These are phyloP conservation scores for Urechis unicinctus DNA, from an alignment of 2,888 invertebrate species.

Conservation along the genomic window DNA sequence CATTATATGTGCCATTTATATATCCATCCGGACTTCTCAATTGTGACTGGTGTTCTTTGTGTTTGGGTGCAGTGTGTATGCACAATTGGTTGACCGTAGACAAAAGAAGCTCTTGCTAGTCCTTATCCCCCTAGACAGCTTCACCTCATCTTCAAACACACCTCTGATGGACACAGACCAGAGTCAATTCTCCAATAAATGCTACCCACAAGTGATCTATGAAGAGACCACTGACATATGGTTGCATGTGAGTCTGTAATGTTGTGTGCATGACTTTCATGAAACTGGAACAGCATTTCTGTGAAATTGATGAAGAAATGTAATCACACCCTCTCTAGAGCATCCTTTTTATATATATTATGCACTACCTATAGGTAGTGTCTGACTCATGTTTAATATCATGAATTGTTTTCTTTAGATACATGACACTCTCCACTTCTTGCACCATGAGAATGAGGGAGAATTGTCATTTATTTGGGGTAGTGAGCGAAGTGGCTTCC, in stretches of 20 bases:
- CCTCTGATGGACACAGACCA: conserved; percentile 1
- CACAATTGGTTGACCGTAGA: conserved; percentile 78
- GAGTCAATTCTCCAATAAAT: conserved; percentile 16
- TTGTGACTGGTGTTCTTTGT: too few relatives aligned
- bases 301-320: too few relatives aligned
- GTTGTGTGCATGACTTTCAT: too few relatives aligned
- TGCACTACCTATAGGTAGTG: too few relatives aligned
- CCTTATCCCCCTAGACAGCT: conserved; percentile 73
- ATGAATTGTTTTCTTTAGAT: conserved; percentile 45
- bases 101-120: conserved; percentile 80
- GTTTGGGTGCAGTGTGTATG: conserved; percentile 84
- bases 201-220: conserved; percentile 41
- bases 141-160: conserved; percentile 43
- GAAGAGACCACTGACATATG: conserved; percentile 71
- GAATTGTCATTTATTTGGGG: conserved; percentile 76
- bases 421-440: conserved; percentile 80
- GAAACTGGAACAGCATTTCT: too few relatives aligned
- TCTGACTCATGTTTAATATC: not conserved
- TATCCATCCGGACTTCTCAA: too few relatives aligned
- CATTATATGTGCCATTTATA: too few relatives aligned
- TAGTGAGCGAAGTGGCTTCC: conserved; percentile 81
- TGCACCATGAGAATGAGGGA: conserved; percentile 56
- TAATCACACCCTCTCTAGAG: too few relatives aligned
- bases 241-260: conserved; percentile 82
- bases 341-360: too few relatives aligned